Conservation (phyloP, 2,888 invertebrate species). For the Mimas tiliae region DNA sequence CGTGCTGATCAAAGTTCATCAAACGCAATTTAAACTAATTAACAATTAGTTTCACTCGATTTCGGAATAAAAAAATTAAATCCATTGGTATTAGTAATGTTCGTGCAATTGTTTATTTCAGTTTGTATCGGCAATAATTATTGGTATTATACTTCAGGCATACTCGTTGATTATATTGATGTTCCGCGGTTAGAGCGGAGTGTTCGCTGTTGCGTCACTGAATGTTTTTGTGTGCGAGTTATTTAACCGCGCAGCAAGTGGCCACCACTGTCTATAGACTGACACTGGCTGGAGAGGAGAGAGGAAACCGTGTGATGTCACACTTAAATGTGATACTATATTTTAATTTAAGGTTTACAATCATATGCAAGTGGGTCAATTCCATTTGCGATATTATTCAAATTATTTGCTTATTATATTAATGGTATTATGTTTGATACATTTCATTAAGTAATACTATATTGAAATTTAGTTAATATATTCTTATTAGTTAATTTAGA, state of each 20-base stretch:
- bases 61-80: background rate
- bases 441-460: background rate
- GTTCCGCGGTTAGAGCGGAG: background rate
- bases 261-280: background rate
- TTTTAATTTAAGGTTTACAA: background rate
- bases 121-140: background rate
- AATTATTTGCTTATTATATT: background rate
- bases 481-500: background rate
- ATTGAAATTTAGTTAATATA: background rate
- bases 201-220: conserved; percentile 5
- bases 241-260: conserved; percentile 3
- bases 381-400: background rate
- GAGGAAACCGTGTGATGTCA: background rate
- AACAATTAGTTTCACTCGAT: background rate
- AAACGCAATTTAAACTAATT: background rate
- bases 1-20: background rate
- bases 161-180: background rate
- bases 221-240: conserved; percentile 10
- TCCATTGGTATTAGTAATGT: background rate
- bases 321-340: background rate
- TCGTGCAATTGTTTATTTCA: background rate
- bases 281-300: background rate
- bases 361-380: background rate
- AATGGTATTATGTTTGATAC: background rate
- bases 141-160: background rate